Percentiles rank a stretch among this genome's conserved stretches.
Conservation (phyloP, 2,113 vertebrate species). For the Ciconia boyciana region DNA sequence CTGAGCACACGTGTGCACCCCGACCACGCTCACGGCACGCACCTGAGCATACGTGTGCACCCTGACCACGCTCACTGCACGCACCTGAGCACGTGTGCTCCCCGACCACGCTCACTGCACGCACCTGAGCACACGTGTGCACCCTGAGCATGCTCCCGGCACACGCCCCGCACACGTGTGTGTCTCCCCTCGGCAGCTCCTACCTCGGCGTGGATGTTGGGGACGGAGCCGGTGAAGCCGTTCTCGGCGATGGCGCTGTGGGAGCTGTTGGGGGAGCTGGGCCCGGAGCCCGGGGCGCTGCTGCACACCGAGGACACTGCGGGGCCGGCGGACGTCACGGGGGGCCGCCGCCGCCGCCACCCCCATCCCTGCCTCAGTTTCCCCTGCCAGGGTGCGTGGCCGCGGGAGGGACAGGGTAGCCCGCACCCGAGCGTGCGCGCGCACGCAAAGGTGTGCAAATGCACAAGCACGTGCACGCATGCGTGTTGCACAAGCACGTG, state of each 20-base stretch:
- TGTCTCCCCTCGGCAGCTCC: background rate
- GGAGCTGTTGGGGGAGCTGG: constrained; percentile 85
- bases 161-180: rapidly evolving
- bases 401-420: rapidly evolving
- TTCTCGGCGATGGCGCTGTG: constrained; percentile 83
- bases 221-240: constrained; percentile 83
- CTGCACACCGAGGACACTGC: constrained; percentile 82
- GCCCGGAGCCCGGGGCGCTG: constrained; percentile 86
- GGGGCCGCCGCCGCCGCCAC: too few species aligned
- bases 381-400: background rate
- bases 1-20: rapidly evolving
- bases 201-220: constrained; percentile 84
- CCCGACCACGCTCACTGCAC: background rate
- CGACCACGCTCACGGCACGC: too few species aligned
- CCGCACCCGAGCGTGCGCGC: background rate
- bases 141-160: rapidly evolving
- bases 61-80: background rate
- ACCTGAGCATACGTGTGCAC: too few species aligned
- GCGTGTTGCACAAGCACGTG: background rate
- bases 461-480: too few species aligned
- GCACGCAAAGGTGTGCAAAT: background rate
- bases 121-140: rapidly evolving
- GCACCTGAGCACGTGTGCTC: rapidly evolving
- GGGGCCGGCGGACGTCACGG: background rate
- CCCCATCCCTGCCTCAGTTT: background rate